Conservation (phyloP, 2,888 invertebrate species). For the Mycogona germanica region DNA sequence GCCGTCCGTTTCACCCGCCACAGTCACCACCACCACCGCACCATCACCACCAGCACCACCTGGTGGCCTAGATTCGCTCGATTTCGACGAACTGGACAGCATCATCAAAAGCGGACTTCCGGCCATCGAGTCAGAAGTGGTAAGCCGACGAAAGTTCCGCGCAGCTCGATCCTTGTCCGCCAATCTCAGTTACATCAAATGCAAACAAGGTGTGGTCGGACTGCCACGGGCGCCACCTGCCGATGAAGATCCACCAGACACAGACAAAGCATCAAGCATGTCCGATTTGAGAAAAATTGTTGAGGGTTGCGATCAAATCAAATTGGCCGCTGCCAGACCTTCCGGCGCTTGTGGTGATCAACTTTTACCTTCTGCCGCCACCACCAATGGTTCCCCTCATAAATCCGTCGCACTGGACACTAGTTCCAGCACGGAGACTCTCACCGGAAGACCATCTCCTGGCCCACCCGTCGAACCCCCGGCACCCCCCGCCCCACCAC, state of each 20-base stretch:
- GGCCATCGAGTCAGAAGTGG: slow-evolving; percentile 30
- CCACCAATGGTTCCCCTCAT: no score
- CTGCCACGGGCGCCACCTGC: no score
- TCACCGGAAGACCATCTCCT: slow-evolving; percentile 30
- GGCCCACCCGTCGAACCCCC: background rate
- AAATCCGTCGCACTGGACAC: slow-evolving; percentile 19
- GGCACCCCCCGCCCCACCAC: slow-evolving; percentile 2
- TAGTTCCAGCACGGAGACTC: slow-evolving; percentile 31
- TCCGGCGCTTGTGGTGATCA: no score
- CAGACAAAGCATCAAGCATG: no score
- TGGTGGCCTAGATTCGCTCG: slow-evolving; percentile 12
- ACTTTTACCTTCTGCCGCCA: no score
- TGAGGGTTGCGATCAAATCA: no score
- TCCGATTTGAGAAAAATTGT: no score
- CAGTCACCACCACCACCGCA: background rate
- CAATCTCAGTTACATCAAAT: slow-evolving; percentile 62
- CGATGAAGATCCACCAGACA: no score
- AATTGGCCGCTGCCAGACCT: no score
- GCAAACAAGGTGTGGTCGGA: background rate
- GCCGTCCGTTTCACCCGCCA: no score
- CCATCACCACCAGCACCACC: background rate
- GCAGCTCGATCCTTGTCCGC: slow-evolving; percentile 72
- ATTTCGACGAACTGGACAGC: slow-evolving; percentile 24
- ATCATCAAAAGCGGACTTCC: no score
- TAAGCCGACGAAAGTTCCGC: slow-evolving; percentile 51